Evolutionary conservation across 2,797 vertebrate species (phyloP), one percentile per base, ranked within the genome.

Genomic region (Rhynchotus rufescens): DNA sequence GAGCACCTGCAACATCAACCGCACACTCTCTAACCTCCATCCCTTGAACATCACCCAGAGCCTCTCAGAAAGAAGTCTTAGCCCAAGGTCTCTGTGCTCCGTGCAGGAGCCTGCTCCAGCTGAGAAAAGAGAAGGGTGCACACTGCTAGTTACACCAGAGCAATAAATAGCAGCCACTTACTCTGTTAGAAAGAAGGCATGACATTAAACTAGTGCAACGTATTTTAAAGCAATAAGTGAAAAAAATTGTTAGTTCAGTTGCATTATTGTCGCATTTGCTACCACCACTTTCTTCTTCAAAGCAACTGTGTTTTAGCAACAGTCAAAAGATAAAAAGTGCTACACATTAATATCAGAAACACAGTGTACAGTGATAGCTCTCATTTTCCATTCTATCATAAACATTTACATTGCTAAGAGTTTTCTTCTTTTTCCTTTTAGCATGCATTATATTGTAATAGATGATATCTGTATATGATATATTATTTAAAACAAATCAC

Each of bases 131-230:
- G 60, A 69, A 76, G 71, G 32, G 32, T 54, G 34, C 17, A 5
- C 0, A 2, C 16, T 80, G 16, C 36, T 69, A 2, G 38, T 61
- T 44, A 38, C 7, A 28, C 4, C 0, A 0, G 3, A 36, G 51
- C 21, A 38, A 69, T 62, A 56, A 68, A 66, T 28, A 71, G 67
- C 25, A 80, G 8, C 9, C 42, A 14, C 15, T 16, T 62, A 32
- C 38, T 45, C 68, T 65, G 47, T 28, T 89, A 42, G 60, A 84
- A 34, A 5, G 44, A 80, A 73, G 22, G 16, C 10, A 8, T 71
- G n/a, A 42, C 64, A 4, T 56, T 59, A 42, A 84, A 47, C 10
- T 52, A 5, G 12, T 42, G 14, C 12, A 10, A 25, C 1, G 2
- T 26, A 26, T 62, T 88, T 90, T 38, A 61, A 84, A 84, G 69